Base-by-base conservation (phyloP, 2,797 vertebrate species). In the Perodicticus potto region DNA sequence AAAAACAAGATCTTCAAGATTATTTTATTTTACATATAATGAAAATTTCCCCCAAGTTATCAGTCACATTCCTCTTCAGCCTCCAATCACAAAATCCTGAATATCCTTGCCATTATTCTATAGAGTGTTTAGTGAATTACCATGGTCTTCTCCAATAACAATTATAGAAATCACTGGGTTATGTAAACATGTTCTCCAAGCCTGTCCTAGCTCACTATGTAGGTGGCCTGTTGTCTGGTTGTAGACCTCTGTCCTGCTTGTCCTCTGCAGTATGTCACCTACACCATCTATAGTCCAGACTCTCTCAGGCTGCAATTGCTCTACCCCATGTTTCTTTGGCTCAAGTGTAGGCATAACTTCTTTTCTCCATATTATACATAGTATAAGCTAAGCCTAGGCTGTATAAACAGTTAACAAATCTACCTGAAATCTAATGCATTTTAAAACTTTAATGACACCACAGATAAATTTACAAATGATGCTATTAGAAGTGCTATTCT, bases 1-100 rank as follows among this genome's bases (percentile, higher is more conserved):
- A 63, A 84, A 89, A 49, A 29, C 63, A 55, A 65, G 63, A 45
- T 22, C 6, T 29, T 70, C 11, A 37, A 22, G 9, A 23, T 7
- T 22, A 53, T 70, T 83, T 49, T 6, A 83, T 94, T 84, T 27
- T 87, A 84, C 34, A 65, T 70, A 16, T n/a, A 91, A 70, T 5
- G 49, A 2, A 65, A 29, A 65, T 85, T 69, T 90, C 7, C 8
- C 45, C 10, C 20, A 70, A 69, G 29, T 96, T n/a, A 76, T n/a
- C 23, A 22, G 2, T 7, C 25, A 20, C 14, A 34, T 81, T 84
- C 5, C 4, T 80, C 57, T 86, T 43, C 43, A 63, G 80, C 40
- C 32, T 45, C 5, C 37, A 67, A 10, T 32, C 12, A 76, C 40
- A 84, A 61, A 61, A 86, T 25, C 14, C n/a, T 43, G 19, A 57